Base-by-base conservation (phyloP, 2,113 vertebrate genomes). In the Daboia siamensis region DNA sequence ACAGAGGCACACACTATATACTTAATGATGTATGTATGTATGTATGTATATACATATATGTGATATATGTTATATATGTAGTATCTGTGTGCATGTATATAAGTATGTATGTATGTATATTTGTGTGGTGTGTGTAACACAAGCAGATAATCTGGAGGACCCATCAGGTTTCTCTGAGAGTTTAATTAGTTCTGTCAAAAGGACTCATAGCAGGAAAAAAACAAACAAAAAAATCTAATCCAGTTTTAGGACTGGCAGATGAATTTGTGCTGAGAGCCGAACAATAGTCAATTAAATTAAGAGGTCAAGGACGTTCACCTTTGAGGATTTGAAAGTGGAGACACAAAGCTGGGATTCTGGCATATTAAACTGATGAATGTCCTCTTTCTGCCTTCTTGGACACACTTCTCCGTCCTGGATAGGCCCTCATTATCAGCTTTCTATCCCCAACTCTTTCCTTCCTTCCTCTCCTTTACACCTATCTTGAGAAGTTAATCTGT, bases 251-350 rank as follows among this genome's bases (percentile, higher is more conserved):
- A 44, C 29, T 26, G 85, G 23, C 8, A n/a, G 52, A 46, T 39
- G 88, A 57, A 92, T 59, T 59, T 39, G 44, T 59, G 44, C 13
- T 11, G 54, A 52, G 88, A 26, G 10, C 26, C 64, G 57, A 51
- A 69, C 48, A 87, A 69, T 69, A 84, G 89, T 86, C 88, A 89
- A 92, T 92, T 90, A 89, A 86, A 85, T 85, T 51, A 90, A 46
- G 26, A 89, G 88, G 88, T 92, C 74, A 86, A 85, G 29, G 44
- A 26, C 44, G 44, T 24, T 59, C 87, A 92, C 39, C 69, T 89
- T 85, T 89, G 54, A 92, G 29, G 91, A 92, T 89, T 89, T 92
- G 87, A 84, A 46, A 26, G 44, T 89, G 88, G 55, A 89, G 86
- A 92, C 59, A 90, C 3, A n/a, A 89, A 85, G 55, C 87, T 84